Evolutionary conservation across 2,888 invertebrate species (phyloP), one percentile per base, ranked within the genome.

Genomic region (Phyllotreta striolata): DNA sequence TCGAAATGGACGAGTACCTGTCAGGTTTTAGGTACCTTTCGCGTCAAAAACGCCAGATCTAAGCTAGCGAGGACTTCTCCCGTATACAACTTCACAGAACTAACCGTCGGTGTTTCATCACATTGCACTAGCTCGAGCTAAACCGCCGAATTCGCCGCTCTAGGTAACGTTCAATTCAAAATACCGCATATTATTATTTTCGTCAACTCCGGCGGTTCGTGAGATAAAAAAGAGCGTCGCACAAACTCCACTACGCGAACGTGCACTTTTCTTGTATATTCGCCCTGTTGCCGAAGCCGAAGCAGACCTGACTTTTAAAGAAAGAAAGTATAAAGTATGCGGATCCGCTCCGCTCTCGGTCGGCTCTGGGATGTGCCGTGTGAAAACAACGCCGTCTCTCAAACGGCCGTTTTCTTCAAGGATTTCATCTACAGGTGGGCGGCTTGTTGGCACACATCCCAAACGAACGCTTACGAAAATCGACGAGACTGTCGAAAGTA

Each of bases 281-380:
- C 4, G 24, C 24, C 24, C 24, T 67, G 55, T 62, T 61, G 64
- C 60, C 64, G 54, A 56, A 56, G 66, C 71, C 70, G 70, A 56
- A 56, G 66, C 71, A 69, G 70, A 73, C 70, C 73, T 70, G 69
- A 70, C 73, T 74, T 73, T 58, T 39, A 44, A 60, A 46, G 55
- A 74, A 74, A 72, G 24, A 24, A 24, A 24, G 24, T 24, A 24
- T 24, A 74, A 74, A 72, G 69, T 69, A 71, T 62, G 67, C 62
- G 61, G n/a, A 62, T 69, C 70, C 71, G 71, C 70, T 72, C 73
- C 70, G 24, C 72, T 67, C 52, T 52, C 38, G 6, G 52, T 52
- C 13, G 52, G 52, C 52, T 62, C 63, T 56, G 52, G 44, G 37
- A 47, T 39, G 9, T 49, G 58, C 14, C 51, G 58, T 59, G 58